Evolutionary conservation across 2,113 vertebrate species (phyloP).

Genomic region (Albula glossodonta): DNA sequence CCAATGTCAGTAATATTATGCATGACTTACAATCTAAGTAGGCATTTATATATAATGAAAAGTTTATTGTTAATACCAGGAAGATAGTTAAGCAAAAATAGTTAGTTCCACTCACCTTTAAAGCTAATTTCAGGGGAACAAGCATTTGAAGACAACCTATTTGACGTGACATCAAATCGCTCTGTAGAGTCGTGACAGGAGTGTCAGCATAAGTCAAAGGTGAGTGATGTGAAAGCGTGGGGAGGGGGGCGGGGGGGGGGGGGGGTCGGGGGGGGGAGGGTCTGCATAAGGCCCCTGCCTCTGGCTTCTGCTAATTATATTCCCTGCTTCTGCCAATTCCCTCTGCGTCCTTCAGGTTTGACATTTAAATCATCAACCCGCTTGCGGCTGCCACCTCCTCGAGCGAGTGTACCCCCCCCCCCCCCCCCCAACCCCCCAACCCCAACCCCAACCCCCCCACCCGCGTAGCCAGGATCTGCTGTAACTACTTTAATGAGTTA

Average conservation of each 20-base stretch:
- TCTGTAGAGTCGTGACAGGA: conserved; percentile 17
- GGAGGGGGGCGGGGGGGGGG: neutral
- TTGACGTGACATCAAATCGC: conserved; percentile 32
- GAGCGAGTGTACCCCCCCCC: conserved; percentile 22
- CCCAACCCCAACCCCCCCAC: neutral
- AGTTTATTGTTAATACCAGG: neutral
- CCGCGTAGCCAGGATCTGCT: conserved; percentile 22
- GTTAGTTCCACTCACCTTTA: neutral
- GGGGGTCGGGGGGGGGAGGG: neutral
- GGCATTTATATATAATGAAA: neutral
- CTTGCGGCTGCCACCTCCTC: conserved; percentile 40
- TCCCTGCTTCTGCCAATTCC: conserved; percentile 35
- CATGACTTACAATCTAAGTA: neutral
- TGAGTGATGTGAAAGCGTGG: conserved; percentile 1
- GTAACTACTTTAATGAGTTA: conserved; percentile 47
- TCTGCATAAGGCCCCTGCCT: conserved; percentile 9
- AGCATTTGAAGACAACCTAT: conserved; percentile 5
- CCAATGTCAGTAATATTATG: neutral
- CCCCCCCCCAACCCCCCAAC: neutral
- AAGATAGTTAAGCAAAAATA: neutral
- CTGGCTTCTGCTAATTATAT: conserved; percentile 46
- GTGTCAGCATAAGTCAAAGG: conserved; percentile 37
- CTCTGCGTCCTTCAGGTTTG: conserved; percentile 38
- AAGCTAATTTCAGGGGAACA: neutral
- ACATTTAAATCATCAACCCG: conserved; percentile 53